Conservation (phyloP, 2,888 invertebrate genomes). For the Cenopis cana region DNA sequence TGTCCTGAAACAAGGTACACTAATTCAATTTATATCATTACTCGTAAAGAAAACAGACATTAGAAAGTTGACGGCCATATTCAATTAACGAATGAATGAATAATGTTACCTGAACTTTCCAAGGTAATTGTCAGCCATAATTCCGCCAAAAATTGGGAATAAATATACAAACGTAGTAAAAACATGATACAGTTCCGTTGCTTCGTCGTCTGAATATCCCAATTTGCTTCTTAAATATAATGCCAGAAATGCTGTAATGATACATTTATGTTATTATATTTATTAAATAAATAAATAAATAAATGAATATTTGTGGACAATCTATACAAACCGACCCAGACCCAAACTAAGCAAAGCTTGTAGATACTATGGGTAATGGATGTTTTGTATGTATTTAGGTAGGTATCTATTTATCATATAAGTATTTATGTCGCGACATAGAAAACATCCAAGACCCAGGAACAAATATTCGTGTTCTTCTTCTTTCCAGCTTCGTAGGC, state of each 20-base stretch:
- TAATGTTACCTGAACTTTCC: conserved; percentile 89
- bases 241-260: conserved; percentile 88
- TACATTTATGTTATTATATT: conserved; percentile 24
- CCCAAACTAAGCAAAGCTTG: too few species aligned
- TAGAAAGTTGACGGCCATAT: not conserved
- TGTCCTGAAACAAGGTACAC: conserved; percentile 75
- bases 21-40: not conserved
- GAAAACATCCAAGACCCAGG: too few species aligned
- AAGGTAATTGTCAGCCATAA: conserved; percentile 91
- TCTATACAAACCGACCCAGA: too few species aligned
- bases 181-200: conserved; percentile 90
- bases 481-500: too few species aligned
- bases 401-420: too few species aligned
- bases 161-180: conserved; percentile 91
- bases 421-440: too few species aligned
- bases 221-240: conserved; percentile 89
- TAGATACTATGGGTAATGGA: too few species aligned
- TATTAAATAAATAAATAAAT: not conserved
- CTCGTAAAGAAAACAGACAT: not conserved
- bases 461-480: too few species aligned
- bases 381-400: too few species aligned
- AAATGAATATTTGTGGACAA: too few species aligned
- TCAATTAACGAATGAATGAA: not conserved
- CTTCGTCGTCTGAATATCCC: conserved; percentile 85
- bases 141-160: conserved; percentile 91